Percentiles rank a stretch among this genome's conserved stretches.
Evolutionary conservation across 1,140 invertebrate genomes (phyloP).

Genomic region (Micrasema minimum): DNA sequence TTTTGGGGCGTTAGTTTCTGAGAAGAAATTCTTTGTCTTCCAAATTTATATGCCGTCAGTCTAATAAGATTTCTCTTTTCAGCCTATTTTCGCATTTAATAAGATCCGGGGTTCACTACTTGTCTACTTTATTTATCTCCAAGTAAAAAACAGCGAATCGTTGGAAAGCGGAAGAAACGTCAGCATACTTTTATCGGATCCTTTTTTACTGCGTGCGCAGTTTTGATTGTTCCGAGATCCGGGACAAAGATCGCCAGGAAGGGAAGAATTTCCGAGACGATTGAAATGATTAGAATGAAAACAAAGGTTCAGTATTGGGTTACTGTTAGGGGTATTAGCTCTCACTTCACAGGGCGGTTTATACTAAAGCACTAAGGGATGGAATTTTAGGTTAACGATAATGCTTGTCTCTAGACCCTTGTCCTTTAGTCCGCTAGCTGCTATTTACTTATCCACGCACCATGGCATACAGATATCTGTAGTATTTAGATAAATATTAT

Average conservation of each 20-base stretch:
- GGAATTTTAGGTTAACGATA: slow-evolving; percentile 15
- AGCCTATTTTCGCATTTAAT: slow-evolving; percentile 21
- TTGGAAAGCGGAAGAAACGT: background rate
- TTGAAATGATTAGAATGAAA: slow-evolving; percentile 7
- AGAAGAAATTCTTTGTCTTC: slow-evolving; percentile 11
- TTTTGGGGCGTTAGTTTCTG: slow-evolving; percentile 4
- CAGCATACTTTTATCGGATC: background rate
- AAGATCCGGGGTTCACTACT: background rate
- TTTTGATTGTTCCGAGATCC: slow-evolving; percentile 1
- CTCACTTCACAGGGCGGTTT: background rate
- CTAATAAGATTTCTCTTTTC: slow-evolving; percentile 24
- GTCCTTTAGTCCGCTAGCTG: too few relatives aligned
- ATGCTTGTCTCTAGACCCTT: too few relatives aligned
- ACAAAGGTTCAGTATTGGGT: slow-evolving; percentile 11
- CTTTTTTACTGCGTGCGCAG: slow-evolving; percentile 1
- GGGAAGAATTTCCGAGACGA: background rate
- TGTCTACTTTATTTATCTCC: background rate
- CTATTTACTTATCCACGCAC: too few relatives aligned
- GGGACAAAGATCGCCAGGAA: background rate
- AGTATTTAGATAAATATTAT: too few relatives aligned
- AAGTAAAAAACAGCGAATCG: background rate
- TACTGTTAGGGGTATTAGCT: slow-evolving; percentile 3
- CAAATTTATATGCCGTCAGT: background rate
- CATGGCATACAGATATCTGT: too few relatives aligned
- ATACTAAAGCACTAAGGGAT: background rate